Conservation (phyloP, 2,888 invertebrate species). For the Galerucella pusilla region DNA sequence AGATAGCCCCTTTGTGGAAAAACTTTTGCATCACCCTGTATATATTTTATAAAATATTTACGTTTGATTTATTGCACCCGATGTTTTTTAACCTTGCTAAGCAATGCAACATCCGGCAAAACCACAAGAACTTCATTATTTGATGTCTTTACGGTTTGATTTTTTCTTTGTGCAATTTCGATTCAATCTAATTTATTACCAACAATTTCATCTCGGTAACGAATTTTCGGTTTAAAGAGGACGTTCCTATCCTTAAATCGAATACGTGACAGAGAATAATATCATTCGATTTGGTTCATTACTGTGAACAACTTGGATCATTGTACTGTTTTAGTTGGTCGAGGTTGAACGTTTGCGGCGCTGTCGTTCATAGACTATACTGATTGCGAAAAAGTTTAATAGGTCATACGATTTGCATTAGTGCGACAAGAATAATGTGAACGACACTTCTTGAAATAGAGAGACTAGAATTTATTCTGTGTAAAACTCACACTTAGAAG, state of each 20-base stretch:
- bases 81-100: conserved; percentile 7
- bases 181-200: conserved; percentile 32
- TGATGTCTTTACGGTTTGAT: conserved; percentile 21
- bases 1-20: no score
- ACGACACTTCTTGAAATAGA: no score
- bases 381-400: no score
- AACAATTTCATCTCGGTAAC: conserved; percentile 22
- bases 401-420: no score
- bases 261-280: conserved; percentile 31
- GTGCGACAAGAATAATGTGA: no score
- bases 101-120: conserved; percentile 21
- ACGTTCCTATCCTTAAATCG: not conserved
- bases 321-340: conserved; percentile 10
- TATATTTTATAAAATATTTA: not conserved
- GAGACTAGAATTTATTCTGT: no score
- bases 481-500: no score
- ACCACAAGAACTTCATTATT: conserved; percentile 24
- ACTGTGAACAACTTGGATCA: conserved; percentile 12
- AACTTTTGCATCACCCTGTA: no score
- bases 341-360: conserved; percentile 1
- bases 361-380: not conserved
- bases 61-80: not conserved
- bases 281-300: conserved; percentile 20
- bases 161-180: conserved; percentile 25
- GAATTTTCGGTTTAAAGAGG: conserved; percentile 28